Base-by-base conservation (phyloP, 37 sponge, comb jelly and placozoan species). In the Hexactinellida sp. region DNA sequence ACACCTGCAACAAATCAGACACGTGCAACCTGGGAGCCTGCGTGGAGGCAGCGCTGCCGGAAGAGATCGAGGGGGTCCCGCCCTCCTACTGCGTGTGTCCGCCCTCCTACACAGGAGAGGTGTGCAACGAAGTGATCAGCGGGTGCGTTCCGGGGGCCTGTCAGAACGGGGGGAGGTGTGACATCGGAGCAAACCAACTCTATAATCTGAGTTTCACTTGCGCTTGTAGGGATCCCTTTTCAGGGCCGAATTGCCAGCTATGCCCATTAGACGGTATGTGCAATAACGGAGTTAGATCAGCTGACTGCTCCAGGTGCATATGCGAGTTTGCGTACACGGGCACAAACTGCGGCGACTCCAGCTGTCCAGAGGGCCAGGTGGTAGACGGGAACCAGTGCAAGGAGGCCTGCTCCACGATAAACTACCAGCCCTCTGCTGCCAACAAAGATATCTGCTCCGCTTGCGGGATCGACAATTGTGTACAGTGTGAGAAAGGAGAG, bases 21-120 rank as follows among this genome's bases (percentile, higher is more conserved):
- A 82, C 82, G 0, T 91, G 91, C 82, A 25, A 36, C 38, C 86
- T 86, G 39, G 91, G 85, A 24, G 84, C 83, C 0, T 91, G 91
- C 39, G 54, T 37, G 19, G 91, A 93, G 38, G 38, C 28, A 36
- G 86, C 54, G 1, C 28, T 39, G 9, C 37, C 19, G n/a, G 84
- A 54, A 54, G 51, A 47, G 21, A 91, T 91, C 47, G 36, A 55
- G n/a, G 90, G 91, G 39, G 54, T 38, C 16, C 38, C 39, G 0
- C 76, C 76, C 25, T 63, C 76, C 1, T 63, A 63, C 76, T 63
- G 76, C 34, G 76, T 21, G 34, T 63, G 76, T 63, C 3, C 76
- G 5, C 21, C 28, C 13, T 32, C 76, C 30, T 63, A 63, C 76
- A 32, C 34, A 32, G 76, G 76, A 63, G 13, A 5, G 3, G 5